A percentile compares a stretch with the other conserved stretches of the same genome.
These are phyloP conservation scores for Thunnus thynnus DNA, from an alignment of 2,113 vertebrate genomes.

Conservation along the genomic window DNA sequence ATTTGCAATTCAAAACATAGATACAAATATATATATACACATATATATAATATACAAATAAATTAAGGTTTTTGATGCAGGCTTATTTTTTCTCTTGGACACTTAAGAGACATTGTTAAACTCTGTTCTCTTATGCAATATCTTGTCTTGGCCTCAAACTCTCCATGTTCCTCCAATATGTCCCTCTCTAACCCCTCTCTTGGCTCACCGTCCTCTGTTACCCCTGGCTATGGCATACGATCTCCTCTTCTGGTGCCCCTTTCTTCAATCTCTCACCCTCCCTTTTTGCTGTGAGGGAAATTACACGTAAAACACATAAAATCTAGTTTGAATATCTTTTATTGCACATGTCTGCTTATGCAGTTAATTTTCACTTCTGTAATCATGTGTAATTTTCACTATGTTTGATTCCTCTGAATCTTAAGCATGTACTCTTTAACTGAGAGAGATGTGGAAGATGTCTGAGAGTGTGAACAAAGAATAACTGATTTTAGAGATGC, in stretches of 20 bases:
- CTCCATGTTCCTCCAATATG: conserved; percentile 19
- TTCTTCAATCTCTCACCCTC: conserved; percentile 38
- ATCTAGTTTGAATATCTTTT: too few relatives aligned
- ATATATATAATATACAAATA: not conserved
- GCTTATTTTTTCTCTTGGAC: not conserved
- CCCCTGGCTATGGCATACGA: conserved; percentile 59
- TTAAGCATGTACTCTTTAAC: too few relatives aligned
- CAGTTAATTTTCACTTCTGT: too few relatives aligned
- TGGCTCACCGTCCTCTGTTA: conserved; percentile 47
- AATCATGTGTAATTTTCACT: too few relatives aligned
- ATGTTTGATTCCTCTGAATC: too few relatives aligned
- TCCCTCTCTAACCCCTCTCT: conserved; percentile 40
- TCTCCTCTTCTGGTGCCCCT: conserved; percentile 47
- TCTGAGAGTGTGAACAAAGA: too few relatives aligned
- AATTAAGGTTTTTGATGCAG: not conserved
- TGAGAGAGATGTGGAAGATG: too few relatives aligned
- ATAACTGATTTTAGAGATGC: too few relatives aligned
- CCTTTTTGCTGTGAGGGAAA: not conserved
- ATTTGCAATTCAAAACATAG: not conserved
- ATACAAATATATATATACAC: not conserved
- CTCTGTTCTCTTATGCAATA: conserved; percentile 13
- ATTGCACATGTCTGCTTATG: too few relatives aligned
- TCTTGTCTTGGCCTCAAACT: conserved; percentile 39
- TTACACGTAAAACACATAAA: too few relatives aligned
- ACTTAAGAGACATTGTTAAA: conserved; percentile 1